Conservation (phyloP, 37 sponge, comb jelly and placozoan species). For the Hexactinellida sp. region DNA sequence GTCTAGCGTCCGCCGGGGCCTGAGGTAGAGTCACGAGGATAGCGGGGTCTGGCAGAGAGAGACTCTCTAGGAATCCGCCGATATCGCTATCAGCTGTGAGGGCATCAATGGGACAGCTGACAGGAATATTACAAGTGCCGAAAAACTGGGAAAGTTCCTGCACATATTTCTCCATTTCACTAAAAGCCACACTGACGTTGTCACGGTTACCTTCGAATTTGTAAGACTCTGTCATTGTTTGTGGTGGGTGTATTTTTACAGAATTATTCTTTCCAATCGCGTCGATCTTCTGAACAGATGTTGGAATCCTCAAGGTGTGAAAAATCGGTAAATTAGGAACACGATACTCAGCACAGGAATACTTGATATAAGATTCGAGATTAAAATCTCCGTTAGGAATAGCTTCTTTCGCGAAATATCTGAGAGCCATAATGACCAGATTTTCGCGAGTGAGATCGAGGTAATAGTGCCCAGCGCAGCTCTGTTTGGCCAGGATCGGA, state of each 20-base stretch:
- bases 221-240: not conserved
- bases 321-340: not conserved
- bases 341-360: not conserved
- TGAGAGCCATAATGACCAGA: not conserved
- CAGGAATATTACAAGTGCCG: not conserved
- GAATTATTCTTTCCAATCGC: not conserved
- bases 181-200: not conserved
- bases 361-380: not conserved
- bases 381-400: not conserved
- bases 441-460: not conserved
- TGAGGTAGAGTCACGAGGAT: not conserved
- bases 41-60: not conserved
- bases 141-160: not conserved
- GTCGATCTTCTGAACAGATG: not conserved
- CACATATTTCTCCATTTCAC: not conserved
- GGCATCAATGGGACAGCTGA: not conserved
- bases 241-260: not conserved
- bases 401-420: not conserved
- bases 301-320: not conserved
- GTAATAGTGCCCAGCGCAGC: not conserved
- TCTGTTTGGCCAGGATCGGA: not conserved
- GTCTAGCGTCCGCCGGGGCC: too few relatives aligned
- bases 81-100: not conserved
- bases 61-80: not conserved
- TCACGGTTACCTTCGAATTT: not conserved